Evolutionary conservation across 2,888 invertebrate species (phyloP).

Genomic region (Nymphalis c-album): DNA sequence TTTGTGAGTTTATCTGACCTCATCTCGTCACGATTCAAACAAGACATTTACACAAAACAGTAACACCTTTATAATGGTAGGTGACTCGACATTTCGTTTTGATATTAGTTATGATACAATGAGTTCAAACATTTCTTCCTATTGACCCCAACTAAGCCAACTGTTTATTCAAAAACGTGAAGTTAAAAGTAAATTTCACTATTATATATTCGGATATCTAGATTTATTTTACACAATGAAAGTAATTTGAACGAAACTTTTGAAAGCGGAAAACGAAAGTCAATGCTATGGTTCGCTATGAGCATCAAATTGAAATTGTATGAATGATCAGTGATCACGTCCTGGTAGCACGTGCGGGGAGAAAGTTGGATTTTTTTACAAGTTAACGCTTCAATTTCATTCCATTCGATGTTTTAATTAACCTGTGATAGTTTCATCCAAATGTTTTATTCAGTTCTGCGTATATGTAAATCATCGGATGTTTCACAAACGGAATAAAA

Average conservation of each 20-base stretch:
- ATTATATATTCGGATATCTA: constrained; percentile 34
- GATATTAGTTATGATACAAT: constrained; percentile 52
- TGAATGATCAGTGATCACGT: constrained; percentile 51
- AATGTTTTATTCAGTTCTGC: constrained; percentile 15
- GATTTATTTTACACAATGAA: constrained; percentile 55
- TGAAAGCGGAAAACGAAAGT: constrained; percentile 66
- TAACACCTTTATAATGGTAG: constrained; percentile 57
- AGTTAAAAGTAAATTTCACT: constrained; percentile 61
- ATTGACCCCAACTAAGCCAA: constrained; percentile 32
- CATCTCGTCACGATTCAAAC: constrained; percentile 71
- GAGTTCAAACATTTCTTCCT: constrained; percentile 39
- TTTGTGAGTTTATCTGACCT: constrained; percentile 55
- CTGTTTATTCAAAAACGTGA: constrained; percentile 53
- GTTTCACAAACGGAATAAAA: constrained; percentile 12
- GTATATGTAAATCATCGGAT: constrained; percentile 8
- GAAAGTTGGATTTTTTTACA: constrained; percentile 49
- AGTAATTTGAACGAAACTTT: constrained; percentile 51
- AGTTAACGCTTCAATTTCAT: constrained; percentile 28
- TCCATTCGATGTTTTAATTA: constrained; percentile 16
- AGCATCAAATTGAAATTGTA: constrained; percentile 47
- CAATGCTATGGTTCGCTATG: constrained; percentile 44
- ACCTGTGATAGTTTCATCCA: constrained; percentile 16
- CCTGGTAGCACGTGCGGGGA: constrained; percentile 49
- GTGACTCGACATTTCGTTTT: constrained; percentile 57
- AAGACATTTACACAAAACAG: constrained; percentile 60